These are phyloP conservation scores for Intellagama lesueurii DNA, from an alignment of 2,797 vertebrate species.

Conservation along the genomic window DNA sequence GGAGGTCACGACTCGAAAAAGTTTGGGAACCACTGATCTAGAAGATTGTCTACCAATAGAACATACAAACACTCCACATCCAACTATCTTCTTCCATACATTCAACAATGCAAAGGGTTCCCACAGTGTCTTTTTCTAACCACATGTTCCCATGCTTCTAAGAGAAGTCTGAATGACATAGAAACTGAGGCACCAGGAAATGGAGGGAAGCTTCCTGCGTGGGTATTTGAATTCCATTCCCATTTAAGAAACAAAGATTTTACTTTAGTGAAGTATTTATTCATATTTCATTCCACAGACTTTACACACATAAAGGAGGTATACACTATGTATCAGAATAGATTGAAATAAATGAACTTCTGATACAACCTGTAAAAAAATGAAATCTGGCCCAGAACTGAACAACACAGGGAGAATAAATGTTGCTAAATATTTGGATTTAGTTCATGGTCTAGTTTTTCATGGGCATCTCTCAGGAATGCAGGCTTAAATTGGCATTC, in stretches of 20 bases:
- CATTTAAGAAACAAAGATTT: not conserved
- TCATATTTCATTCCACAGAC: too few relatives aligned
- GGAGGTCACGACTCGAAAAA: too few relatives aligned
- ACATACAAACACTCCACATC: not conserved
- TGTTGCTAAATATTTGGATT: not conserved
- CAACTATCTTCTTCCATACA: not conserved
- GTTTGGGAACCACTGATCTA: too few relatives aligned
- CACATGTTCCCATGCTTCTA: not conserved
- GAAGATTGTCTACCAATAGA: not conserved
- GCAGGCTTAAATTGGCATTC: not conserved
- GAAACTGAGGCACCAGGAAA: not conserved
- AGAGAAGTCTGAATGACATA: not conserved
- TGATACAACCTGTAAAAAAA: too few relatives aligned
- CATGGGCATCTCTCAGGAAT: not conserved
- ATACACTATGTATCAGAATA: too few relatives aligned
- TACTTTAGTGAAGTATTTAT: not conserved
- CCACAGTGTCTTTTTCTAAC: not conserved
- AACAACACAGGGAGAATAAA: not conserved
- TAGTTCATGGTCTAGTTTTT: not conserved
- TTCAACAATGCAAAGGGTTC: not conserved
- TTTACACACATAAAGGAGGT: too few relatives aligned
- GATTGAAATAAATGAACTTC: too few relatives aligned
- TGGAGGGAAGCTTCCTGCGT: not conserved
- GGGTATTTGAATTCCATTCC: not conserved
- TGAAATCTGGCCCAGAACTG: not conserved